Base-by-base conservation (phyloP, 2,113 vertebrate genomes). In the Desmodus rotundus region DNA sequence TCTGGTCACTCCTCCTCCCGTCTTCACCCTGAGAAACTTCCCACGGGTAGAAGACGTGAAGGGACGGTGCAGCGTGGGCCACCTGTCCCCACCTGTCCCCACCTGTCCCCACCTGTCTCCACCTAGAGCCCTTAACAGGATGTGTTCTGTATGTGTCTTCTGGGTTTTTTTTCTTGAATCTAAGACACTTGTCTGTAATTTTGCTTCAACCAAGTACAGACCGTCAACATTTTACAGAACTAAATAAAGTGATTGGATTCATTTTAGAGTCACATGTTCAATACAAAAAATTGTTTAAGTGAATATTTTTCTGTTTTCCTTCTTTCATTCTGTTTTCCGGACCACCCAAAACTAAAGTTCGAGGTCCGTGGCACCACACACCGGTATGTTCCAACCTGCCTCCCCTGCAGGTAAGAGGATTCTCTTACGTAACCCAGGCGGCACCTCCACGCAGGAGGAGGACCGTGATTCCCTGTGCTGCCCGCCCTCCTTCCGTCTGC, bases 71-170 rank as follows among this genome's bases (percentile, higher is more conserved):
- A 15, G 12, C 9, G 0, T 28, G 56, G 19, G 16, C 41, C 41
- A 16, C n/a, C 3, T 2, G 5, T 2, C n/a, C 15, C 43, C 43
- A 43, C 5, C 8, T 2, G 6, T 2, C n/a, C 15, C 43, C 43
- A 43, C 5, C 8, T 2, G 6, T n/a, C n/a, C n/a, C 41, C 41
- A 16, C n/a, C 3, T 2, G 5, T 2, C n/a, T 11, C 43, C 43
- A 43, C 5, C 8, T 2, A 7, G 56, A 58, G 41, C 54, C 33
- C 41, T 13, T 50, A 11, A 43, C 3, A 9, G 38, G 41, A 24
- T 2, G 24, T 76, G 70, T 61, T 41, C 61, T 8, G 3, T 61
- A 52, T 89, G 19, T 67, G 16, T 14, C 14, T 24, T 50, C 16
- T 86, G 38, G 45, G 9, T 9, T 4, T 4, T 93, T 3, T 52